Evolutionary conservation across 2,797 vertebrate genomes (phyloP).

Genomic region (Leucoraja ocellata): DNA sequence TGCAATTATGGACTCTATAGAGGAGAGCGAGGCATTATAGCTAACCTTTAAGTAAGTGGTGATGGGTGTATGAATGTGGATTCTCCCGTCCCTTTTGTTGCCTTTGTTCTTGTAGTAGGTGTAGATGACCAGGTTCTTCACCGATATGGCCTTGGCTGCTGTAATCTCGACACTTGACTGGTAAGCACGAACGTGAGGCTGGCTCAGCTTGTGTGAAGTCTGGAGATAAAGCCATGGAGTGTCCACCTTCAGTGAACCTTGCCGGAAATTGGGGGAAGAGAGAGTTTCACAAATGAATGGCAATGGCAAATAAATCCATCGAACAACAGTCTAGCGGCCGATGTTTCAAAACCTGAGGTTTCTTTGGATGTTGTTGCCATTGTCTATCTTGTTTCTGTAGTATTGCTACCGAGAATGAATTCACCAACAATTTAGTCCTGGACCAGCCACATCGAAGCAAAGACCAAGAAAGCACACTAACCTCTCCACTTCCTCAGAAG

Average conservation of each 20-base stretch:
- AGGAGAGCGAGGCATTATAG: not conserved
- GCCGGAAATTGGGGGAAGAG: not conserved
- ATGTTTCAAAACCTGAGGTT: not conserved
- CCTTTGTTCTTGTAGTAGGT: constrained; percentile 59
- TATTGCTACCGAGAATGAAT: not conserved
- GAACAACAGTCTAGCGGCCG: not conserved
- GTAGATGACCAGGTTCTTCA: constrained; percentile 65
- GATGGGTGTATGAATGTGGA: constrained; percentile 62
- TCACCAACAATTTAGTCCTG: not conserved
- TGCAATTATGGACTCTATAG: not conserved
- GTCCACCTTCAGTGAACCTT: constrained; percentile 71
- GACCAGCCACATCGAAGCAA: too few species aligned
- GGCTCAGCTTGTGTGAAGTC: constrained; percentile 61
- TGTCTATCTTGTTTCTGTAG: not conserved
- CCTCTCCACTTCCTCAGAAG: too few species aligned
- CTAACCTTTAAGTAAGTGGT: constrained; percentile 68
- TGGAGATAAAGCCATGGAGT: constrained; percentile 73
- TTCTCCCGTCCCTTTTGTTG: constrained; percentile 60
- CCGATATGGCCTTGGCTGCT: constrained; percentile 61
- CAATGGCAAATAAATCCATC: not conserved
- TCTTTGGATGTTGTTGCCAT: not conserved
- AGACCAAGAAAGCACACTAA: too few species aligned
- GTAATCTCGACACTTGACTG: constrained; percentile 64
- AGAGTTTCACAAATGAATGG: not conserved
- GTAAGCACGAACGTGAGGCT: constrained; percentile 57